These are phyloP conservation scores for Atrichornis clamosus DNA, from an alignment of 2,113 vertebrate genomes.

Conservation along the genomic window DNA sequence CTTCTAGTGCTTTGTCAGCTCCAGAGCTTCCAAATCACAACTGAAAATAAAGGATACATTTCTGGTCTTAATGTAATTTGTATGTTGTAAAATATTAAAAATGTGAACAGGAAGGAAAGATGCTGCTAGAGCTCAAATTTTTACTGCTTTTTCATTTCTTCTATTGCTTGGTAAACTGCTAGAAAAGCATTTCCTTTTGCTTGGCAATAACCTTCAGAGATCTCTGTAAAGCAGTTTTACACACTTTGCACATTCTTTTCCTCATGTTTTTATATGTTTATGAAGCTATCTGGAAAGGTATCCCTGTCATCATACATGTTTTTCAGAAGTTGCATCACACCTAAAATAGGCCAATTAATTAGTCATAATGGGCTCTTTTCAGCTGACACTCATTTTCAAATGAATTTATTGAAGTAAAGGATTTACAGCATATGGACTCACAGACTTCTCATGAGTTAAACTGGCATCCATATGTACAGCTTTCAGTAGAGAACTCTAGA, in stretches of 20 bases:
- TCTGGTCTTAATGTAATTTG: not conserved
- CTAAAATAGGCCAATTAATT: constrained; percentile 23
- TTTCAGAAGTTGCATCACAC: not conserved
- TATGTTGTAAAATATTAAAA: not conserved
- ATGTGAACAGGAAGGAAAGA: not conserved
- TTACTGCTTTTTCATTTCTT: not conserved
- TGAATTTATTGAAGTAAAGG: constrained; percentile 79
- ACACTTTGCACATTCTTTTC: not conserved
- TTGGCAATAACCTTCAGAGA: not conserved
- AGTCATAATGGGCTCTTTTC: constrained; percentile 27
- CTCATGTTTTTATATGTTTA: not conserved
- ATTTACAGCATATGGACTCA: constrained; percentile 78
- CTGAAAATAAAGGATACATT: constrained; percentile 6
- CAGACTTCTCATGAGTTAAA: constrained; percentile 65
- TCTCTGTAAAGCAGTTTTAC: not conserved
- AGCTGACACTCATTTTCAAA: constrained; percentile 70
- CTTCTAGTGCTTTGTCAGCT: not conserved
- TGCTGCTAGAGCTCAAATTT: not conserved
- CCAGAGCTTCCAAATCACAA: not conserved
- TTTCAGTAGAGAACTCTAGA: constrained; percentile 73
- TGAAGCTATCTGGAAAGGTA: not conserved
- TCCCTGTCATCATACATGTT: not conserved
- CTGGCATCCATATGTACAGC: constrained; percentile 76
- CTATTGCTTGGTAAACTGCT: not conserved
- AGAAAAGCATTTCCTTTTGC: not conserved